A percentile compares a stretch with the other conserved stretches of the same genome.
Conservation (phyloP, 2,113 vertebrate genomes). For the Thamnaconus septentrionalis region DNA sequence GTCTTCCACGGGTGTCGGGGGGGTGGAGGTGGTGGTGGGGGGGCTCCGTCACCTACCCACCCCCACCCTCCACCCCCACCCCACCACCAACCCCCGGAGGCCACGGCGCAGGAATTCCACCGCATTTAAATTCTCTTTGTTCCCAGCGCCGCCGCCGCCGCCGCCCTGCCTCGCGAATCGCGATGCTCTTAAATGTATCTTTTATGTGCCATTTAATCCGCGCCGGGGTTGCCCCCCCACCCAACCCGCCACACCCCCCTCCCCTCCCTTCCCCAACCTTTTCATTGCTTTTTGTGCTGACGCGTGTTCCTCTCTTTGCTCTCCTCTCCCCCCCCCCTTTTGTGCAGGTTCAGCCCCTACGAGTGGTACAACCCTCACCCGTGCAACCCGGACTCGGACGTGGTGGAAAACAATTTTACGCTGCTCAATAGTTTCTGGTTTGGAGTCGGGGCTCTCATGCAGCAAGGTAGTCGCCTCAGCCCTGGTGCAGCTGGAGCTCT, state of each 20-base stretch:
- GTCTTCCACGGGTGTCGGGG: slow-evolving; percentile 3
- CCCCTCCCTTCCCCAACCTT: no score
- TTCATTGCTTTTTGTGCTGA: slow-evolving; percentile 41
- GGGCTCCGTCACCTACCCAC: no score
- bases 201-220: slow-evolving; percentile 35
- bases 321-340: slow-evolving; percentile 5
- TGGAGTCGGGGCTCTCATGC: slow-evolving; percentile 99
- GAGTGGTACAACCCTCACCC: slow-evolving; percentile 99
- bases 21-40: no score
- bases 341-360: slow-evolving; percentile 96
- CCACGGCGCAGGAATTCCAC: slow-evolving; percentile 12
- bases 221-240: neutral
- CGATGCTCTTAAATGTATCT: slow-evolving; percentile 22
- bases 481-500: slow-evolving; percentile 72
- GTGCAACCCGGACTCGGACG: slow-evolving; percentile 98
- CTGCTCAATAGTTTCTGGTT: slow-evolving; percentile 99
- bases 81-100: slow-evolving; percentile 13
- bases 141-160: neutral
- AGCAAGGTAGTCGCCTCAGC: slow-evolving; percentile 98
- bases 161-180: neutral
- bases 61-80: no score
- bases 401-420: slow-evolving; percentile 99
- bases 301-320: slow-evolving; percentile 52
- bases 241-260: no score
- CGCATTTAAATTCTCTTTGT: slow-evolving; percentile 27